Base-by-base conservation (phyloP, 2,888 invertebrate species). In the Pandemis heparana region DNA sequence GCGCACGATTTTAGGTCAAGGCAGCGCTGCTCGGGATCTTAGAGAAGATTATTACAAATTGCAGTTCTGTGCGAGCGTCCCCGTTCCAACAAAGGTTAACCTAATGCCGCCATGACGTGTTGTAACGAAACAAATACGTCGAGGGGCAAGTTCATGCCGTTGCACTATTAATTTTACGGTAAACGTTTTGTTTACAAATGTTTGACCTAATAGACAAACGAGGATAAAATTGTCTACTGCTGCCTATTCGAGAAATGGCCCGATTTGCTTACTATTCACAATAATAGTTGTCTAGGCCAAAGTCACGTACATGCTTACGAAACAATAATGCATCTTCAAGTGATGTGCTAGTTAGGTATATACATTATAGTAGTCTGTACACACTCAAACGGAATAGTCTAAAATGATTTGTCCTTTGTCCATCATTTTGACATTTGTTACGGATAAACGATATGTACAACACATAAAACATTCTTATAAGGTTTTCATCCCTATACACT, bases 1-100 rank as follows among this genome's bases (percentile, higher is more conserved):
- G 82, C 80, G 83, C 83, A 75, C 79, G 83, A 89, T 92, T 92
- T 89, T 91, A 85, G 92, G 93, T 92, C 93, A 93, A 93, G 93
- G 93, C 87, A 87, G 82, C 84, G 76, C 82, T 83, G 84, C 85
- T 82, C 82, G 87, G 91, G 90, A 91, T 86, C 83, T 87, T 81
- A 69, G 75, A 77, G 81, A 82, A 85, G 86, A 91, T 90, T 87
- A 89, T 82, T 85, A 88, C 89, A 89, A 88, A 86, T 87, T 84
- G 82, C 82, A 81, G 76, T 69, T 74, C 71, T 79, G 78, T 74
- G 46, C 32, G 41, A 18, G 61, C 60, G 65, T 56, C 64, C 65
- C 65, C 59, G 59, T 63, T 63, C 43, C 39, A 51, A 74, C 74
- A 74, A 74, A 74, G 74, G 74, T 74, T 70, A 70, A 16, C 60